Percentiles rank a stretch among this genome's conserved stretches.
Evolutionary conservation across 2,797 vertebrate species (phyloP).

Genomic region (Erithacus rubecula): DNA sequence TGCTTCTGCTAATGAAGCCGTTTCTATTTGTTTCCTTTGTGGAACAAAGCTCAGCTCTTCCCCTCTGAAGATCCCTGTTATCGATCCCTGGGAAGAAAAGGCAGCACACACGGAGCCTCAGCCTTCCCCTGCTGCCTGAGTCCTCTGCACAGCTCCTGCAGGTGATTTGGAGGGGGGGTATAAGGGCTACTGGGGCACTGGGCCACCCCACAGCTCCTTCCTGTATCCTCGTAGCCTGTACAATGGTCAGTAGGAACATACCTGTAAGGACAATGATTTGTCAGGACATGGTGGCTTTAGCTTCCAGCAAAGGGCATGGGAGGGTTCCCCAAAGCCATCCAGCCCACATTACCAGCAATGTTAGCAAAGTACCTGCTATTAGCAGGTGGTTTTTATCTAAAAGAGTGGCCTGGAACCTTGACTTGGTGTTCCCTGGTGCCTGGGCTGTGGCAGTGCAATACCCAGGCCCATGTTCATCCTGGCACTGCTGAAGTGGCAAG

Average conservation of each 20-base stretch:
- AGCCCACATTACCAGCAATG: accelerated
- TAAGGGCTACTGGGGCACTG: accelerated
- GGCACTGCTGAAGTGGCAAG: neutral
- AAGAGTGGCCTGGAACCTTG: neutral
- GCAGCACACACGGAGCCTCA: neutral
- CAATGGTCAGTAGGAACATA: neutral
- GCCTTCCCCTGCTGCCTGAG: neutral
- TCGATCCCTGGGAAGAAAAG: neutral
- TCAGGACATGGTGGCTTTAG: accelerated
- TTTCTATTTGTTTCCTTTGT: neutral
- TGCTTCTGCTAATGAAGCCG: neutral
- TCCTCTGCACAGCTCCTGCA: neutral
- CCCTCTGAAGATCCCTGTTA: slow-evolving; percentile 20
- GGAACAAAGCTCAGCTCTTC: slow-evolving; percentile 29
- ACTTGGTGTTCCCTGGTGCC: too few relatives aligned
- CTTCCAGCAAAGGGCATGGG: neutral
- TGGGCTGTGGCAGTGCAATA: neutral
- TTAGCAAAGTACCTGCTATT: neutral
- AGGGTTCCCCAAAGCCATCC: neutral
- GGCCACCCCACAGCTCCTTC: neutral
- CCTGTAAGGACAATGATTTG: neutral
- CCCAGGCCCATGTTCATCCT: neutral
- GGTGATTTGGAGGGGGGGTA: neutral
- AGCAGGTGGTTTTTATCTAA: neutral
- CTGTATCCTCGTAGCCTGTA: neutral